Evolutionary conservation across 2,797 vertebrate species (phyloP).

Genomic region (Pagetopsis macropterus): DNA sequence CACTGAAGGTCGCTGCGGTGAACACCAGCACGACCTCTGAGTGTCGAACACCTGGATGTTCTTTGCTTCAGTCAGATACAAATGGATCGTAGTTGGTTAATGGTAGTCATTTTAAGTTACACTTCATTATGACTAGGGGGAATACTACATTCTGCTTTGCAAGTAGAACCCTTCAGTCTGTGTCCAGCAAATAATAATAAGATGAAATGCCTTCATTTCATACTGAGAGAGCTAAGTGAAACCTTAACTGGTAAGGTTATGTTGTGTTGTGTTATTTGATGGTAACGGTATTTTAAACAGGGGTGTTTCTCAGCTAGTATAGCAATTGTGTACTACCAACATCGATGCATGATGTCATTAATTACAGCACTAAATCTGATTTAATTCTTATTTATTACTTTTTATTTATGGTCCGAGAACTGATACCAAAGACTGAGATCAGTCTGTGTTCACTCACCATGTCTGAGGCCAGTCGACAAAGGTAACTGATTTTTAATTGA

Average conservation of each 20-base stretch:
- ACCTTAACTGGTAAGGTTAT: background rate
- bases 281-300: no score
- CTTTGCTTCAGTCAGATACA: background rate
- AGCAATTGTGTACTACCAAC: background rate
- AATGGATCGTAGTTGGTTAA: background rate
- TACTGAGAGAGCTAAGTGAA: background rate
- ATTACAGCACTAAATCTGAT: no score
- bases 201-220: background rate
- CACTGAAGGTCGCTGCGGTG: background rate
- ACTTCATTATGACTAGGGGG: background rate
- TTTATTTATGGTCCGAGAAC: background rate
- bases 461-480: no score
- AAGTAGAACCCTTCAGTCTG: background rate
- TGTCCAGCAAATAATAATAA: background rate
- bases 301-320: no score
- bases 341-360: no score
- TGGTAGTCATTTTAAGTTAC: background rate
- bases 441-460: no score
- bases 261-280: background rate
- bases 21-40: background rate
- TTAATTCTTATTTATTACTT: no score
- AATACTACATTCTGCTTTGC: background rate
- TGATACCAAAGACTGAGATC: no score
- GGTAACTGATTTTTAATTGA: no score
- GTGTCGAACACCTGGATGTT: background rate